Conservation (phyloP, 1,140 invertebrate species). For the Bombus breviceps region DNA sequence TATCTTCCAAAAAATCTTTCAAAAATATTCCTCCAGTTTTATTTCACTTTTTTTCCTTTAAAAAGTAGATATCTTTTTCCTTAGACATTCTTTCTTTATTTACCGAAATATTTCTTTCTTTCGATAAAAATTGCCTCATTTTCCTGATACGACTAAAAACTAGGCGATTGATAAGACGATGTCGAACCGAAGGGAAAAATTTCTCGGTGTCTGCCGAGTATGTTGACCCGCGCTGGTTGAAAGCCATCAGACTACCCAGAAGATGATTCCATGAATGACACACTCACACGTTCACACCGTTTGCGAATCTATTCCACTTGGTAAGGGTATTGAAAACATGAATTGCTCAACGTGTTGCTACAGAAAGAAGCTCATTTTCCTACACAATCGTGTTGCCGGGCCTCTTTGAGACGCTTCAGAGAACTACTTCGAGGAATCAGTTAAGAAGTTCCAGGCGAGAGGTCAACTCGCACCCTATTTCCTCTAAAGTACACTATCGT, state of each 20-base stretch:
- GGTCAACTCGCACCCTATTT: conserved; percentile 19
- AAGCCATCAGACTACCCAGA: background rate
- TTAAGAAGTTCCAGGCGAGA: background rate
- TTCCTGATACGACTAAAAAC: background rate
- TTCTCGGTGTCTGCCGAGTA: background rate
- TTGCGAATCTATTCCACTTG: conserved; percentile 2
- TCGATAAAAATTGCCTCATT: background rate
- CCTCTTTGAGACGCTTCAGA: background rate
- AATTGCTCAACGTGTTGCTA: conserved; percentile 22
- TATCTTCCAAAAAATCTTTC: no score
- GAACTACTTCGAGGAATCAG: background rate
- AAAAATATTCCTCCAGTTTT: no score
- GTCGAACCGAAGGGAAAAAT: no score
- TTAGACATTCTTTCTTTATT: no score
- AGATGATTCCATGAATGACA: conserved; percentile 15
- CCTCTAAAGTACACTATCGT: background rate
- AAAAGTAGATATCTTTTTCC: no score
- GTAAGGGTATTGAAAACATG: conserved; percentile 21
- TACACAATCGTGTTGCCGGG: conserved; percentile 15
- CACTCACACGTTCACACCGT: background rate
- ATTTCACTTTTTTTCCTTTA: no score
- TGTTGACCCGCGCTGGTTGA: conserved; percentile 29
- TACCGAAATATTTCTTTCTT: no score
- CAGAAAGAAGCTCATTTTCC: conserved; percentile 48
- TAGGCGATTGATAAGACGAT: background rate